Percentiles rank a stretch among this genome's conserved stretches.
phyloP scores from a whole-genome alignment of 30 jellyfish, hydroid and myxozoan genomes.

The Morbakka virulenta region DNA sequence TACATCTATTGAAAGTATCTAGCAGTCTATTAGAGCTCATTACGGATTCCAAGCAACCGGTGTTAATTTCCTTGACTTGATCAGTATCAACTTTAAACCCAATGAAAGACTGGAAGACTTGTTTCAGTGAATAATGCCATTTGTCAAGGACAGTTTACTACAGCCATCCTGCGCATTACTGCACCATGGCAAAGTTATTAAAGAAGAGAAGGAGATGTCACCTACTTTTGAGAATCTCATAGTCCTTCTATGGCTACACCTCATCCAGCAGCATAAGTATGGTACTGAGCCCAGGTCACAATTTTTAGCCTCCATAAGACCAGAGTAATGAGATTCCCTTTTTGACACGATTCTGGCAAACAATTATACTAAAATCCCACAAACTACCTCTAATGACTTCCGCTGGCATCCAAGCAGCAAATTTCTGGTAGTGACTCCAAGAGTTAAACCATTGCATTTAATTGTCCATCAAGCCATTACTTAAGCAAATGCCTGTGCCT shows the following conservation, averaged over 20 bases:
- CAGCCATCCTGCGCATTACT: conserved; percentile 1
- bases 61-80: no score
- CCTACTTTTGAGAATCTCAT: conserved; percentile 32
- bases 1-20: no score
- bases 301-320: no score
- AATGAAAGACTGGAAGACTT: conserved; percentile 48
- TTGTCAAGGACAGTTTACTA: conserved; percentile 18
- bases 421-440: no score
- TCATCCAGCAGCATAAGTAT: conserved; percentile 21
- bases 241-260: conserved; percentile 33
- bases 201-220: conserved; percentile 23
- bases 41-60: no score
- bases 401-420: no score
- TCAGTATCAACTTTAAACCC: no score
- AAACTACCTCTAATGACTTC: no score
- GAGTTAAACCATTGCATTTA: not conserved
- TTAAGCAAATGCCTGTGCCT: conserved; percentile 18
- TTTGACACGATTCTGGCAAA: no score
- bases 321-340: no score
- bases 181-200: conserved; percentile 28
- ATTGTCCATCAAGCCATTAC: conserved; percentile 16
- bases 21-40: no score
- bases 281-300: conserved; percentile 44
- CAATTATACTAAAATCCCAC: no score
- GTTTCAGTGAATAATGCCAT: conserved; percentile 41